Conservation (phyloP, 30 jellyfish, hydroid and myxozoan genomes). For the Clytia hemisphaerica region DNA sequence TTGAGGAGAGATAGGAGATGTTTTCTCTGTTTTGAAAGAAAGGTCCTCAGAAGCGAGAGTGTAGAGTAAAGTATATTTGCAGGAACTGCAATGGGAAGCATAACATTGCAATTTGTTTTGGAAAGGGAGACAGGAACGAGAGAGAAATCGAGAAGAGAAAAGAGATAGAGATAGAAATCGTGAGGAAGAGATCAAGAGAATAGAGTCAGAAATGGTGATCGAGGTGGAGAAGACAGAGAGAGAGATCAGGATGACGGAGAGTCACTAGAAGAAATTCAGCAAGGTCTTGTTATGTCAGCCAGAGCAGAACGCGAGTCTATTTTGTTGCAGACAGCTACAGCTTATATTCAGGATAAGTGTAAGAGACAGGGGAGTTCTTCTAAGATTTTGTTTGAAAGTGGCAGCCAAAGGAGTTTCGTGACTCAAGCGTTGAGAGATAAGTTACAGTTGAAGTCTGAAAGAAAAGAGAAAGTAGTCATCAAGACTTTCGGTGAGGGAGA, state of each 20-base stretch:
- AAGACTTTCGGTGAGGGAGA: background rate
- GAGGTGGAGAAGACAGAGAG: too few relatives aligned
- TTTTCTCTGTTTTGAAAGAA: slow-evolving; percentile 5
- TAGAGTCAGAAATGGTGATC: too few relatives aligned
- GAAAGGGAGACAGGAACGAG: too few relatives aligned
- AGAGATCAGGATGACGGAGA: too few relatives aligned
- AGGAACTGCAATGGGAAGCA: slow-evolving; percentile 6
- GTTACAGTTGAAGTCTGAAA: background rate
- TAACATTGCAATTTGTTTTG: background rate
- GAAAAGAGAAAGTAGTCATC: background rate
- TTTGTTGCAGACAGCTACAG: background rate
- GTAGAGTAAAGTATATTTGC: background rate
- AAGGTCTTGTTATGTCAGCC: background rate
- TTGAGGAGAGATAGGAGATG: slow-evolving; percentile 7
- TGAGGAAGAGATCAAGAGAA: too few relatives aligned
- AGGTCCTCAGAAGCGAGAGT: background rate
- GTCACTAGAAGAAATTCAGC: too few relatives aligned
- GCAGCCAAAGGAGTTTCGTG: background rate
- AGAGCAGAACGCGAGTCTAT: background rate
- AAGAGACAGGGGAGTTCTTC: too few relatives aligned
- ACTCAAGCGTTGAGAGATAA: background rate
- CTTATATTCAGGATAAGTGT: background rate
- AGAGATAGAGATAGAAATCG: too few relatives aligned
- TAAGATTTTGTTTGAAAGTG: background rate
- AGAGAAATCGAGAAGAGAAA: too few relatives aligned